Conservation (phyloP, 2,888 invertebrate genomes). For the Pyrgus malvae region DNA sequence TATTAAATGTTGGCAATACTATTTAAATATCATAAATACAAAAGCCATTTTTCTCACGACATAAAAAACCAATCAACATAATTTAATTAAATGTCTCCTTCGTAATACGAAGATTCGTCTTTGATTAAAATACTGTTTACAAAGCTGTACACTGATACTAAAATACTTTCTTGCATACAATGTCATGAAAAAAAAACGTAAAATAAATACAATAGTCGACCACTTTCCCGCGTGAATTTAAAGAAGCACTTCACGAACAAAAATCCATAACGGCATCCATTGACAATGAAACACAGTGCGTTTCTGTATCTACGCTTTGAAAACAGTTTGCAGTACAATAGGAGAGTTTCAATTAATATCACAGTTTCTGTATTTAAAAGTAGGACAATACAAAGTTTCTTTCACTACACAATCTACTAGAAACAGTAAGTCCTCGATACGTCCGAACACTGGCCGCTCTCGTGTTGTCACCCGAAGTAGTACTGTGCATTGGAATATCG, state of each 20-base stretch:
- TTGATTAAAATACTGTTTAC: neutral
- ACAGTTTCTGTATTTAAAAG: constrained; percentile 79
- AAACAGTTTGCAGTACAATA: constrained; percentile 60
- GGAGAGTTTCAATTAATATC: constrained; percentile 79
- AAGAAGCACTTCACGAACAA: neutral
- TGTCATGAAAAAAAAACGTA: neutral
- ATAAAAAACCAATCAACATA: neutral
- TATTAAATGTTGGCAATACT: neutral
- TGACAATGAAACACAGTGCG: constrained; percentile 38
- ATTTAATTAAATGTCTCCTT: neutral
- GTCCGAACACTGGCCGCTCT: constrained; percentile 76
- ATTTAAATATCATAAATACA: neutral
- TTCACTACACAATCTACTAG: constrained; percentile 71
- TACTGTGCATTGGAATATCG: constrained; percentile 85
- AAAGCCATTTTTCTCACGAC: neutral
- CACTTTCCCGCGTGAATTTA: neutral
- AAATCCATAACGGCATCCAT: neutral
- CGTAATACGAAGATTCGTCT: no score
- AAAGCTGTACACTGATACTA: no score
- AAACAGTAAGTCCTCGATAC: constrained; percentile 83
- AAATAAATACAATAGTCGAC: neutral
- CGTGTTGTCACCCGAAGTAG: constrained; percentile 90
- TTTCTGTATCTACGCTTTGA: constrained; percentile 57
- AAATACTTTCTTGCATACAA: neutral
- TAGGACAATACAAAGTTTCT: constrained; percentile 72